These are phyloP conservation scores for Oophaga pumilio DNA, from an alignment of 2,113 vertebrate species.

Conservation along the genomic window DNA sequence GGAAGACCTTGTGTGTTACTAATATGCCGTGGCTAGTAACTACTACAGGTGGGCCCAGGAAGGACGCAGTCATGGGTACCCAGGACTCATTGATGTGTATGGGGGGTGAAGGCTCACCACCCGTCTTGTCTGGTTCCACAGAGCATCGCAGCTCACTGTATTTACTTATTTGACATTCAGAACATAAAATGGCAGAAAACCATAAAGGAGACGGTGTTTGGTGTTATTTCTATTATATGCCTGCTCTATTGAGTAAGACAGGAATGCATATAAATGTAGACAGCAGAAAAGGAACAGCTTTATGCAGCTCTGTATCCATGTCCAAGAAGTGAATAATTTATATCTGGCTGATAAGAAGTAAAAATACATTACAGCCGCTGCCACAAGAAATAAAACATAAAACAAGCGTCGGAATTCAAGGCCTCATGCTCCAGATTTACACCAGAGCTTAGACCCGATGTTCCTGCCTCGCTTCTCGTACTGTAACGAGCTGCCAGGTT, in stretches of 20 bases:
- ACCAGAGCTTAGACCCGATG: not conserved
- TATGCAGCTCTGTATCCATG: not conserved
- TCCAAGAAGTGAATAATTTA: conserved; percentile 17
- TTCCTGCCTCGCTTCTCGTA: not conserved
- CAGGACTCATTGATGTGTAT: too few relatives aligned
- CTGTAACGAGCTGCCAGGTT: not conserved
- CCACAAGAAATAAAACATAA: not conserved
- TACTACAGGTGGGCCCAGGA: too few relatives aligned
- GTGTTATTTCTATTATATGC: conserved; percentile 18
- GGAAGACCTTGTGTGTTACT: too few relatives aligned
- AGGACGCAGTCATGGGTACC: too few relatives aligned
- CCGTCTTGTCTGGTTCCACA: too few relatives aligned
- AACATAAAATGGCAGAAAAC: conserved; percentile 8
- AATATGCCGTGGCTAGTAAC: too few relatives aligned
- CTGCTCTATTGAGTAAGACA: not conserved
- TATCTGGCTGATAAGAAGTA: not conserved
- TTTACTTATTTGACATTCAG: not conserved
- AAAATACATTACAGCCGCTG: not conserved
- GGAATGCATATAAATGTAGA: conserved; percentile 40
- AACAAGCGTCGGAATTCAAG: conserved; percentile 5
- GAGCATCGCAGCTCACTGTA: not conserved
- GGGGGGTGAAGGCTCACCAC: too few relatives aligned
- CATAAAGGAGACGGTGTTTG: not conserved
- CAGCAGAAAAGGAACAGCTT: conserved; percentile 11
- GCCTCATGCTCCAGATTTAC: not conserved